A percentile compares a stretch with the other conserved stretches of the same genome.
These are phyloP conservation scores for Xestobium rufovillosum DNA, from an alignment of 2,888 invertebrate species.

Conservation along the genomic window DNA sequence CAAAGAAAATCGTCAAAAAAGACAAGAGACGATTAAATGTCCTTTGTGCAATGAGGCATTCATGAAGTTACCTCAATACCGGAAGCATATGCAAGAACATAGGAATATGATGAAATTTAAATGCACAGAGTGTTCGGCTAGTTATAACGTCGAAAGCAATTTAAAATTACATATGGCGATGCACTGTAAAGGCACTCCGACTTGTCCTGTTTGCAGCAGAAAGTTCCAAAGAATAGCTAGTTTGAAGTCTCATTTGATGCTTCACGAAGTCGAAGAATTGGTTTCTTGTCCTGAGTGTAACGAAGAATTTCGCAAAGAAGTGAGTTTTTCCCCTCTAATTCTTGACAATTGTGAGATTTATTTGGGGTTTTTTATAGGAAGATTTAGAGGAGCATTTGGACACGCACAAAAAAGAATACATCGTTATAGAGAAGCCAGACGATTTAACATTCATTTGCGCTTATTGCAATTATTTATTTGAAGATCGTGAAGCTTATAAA, in stretches of 20 bases:
- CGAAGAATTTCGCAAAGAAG: conserved; percentile 38
- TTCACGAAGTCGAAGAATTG: conserved; percentile 40
- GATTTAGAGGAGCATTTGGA: conserved; percentile 47
- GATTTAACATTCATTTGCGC: conserved; percentile 46
- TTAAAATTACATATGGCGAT: conserved; percentile 37
- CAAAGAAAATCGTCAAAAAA: too few relatives aligned
- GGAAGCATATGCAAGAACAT: conserved; percentile 36
- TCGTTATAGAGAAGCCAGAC: conserved; percentile 20
- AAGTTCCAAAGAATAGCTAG: conserved; percentile 38
- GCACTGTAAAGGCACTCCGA: conserved; percentile 31
- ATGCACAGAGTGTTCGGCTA: conserved; percentile 35
- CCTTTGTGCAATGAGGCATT: conserved; percentile 32
- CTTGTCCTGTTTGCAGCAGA: conserved; percentile 39
- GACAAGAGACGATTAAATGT: conserved; percentile 29
- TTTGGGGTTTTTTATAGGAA: conserved; percentile 39
- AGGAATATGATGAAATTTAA: conserved; percentile 35
- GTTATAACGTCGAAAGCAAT: conserved; percentile 39
- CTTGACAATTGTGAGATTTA: too few relatives aligned
- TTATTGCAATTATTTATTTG: conserved; percentile 50
- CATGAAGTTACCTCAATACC: conserved; percentile 27
- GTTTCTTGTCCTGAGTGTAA: conserved; percentile 36
- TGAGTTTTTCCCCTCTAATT: conserved; percentile 20
- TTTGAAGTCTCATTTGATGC: conserved; percentile 38
- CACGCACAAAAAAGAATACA: conserved; percentile 35
- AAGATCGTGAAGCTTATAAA: conserved; percentile 42